Evolutionary conservation across 2,797 vertebrate genomes (phyloP), one percentile per base, ranked within the genome.

Genomic region (Aviceda leuphotes): DNA sequence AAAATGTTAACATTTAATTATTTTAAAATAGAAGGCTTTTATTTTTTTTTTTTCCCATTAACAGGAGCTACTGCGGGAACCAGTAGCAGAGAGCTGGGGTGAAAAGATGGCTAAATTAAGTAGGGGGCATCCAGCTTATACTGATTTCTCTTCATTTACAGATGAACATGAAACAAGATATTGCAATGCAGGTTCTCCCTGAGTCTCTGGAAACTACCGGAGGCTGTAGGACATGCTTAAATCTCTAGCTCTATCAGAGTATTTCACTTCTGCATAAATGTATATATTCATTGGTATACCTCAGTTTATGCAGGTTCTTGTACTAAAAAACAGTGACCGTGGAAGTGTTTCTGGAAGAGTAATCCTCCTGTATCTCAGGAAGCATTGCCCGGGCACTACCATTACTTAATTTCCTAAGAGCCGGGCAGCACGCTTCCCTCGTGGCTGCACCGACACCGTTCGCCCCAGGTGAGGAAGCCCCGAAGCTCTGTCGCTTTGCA

Each of bases 11-110:
- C 63, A 61, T 93, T 90, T 77, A 83, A 91, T 93, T 86, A 88
- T 84, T 96, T 95, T 84, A 88, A 88, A 96, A 92, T 88, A 80
- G 80, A 95, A 94, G 22, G 35, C 24, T 94, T 87, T 92, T 61
- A 31, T 77, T 93, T 89, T 52, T 35, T 35, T 35, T 35, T 39
- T 47, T 83, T 52, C 46, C 33, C 17, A 56, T 82, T 87, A 89
- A 67, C 25, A 84, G 62, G 30, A 87, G 43, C 55, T 73, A 44
- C 46, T 55, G 87, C 59, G 56, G 58, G 81, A 93, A 73, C 19
- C 9, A 55, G 55, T 18, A 74, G 54, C 70, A 73, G 17, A 47
- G 28, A 0, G 2, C 20, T 55, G 28, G 49, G 52, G 26, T 74
- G 47, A 85, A 84, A 92, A 74, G 55, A 87, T 18, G 21, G 39